These are phyloP conservation scores for Leptinotarsa peninsularis DNA, from an alignment of 2,888 invertebrate genomes.

Conservation along the genomic window DNA sequence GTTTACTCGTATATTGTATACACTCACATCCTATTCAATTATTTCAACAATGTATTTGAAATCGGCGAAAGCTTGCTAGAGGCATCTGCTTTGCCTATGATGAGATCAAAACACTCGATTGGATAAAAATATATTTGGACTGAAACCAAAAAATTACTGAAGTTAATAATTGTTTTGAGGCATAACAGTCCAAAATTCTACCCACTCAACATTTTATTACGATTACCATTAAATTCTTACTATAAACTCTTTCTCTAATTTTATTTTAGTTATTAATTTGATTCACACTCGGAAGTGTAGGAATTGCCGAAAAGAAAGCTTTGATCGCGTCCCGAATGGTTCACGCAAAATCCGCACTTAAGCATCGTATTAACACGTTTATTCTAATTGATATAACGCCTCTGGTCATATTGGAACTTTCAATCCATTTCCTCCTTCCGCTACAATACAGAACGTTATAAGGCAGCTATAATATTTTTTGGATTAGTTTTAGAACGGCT, in stretches of 20 bases:
- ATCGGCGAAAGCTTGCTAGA: too few species aligned
- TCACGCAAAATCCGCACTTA: neutral
- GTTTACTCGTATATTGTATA: too few species aligned
- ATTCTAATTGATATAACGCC: constrained; percentile 5
- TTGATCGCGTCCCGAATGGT: neutral
- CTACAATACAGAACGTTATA: neutral
- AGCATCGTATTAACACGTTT: neutral
- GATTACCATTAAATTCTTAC: neutral
- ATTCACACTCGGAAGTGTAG: neutral
- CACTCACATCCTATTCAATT: too few species aligned
- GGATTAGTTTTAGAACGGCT: too few species aligned
- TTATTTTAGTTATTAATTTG: neutral
- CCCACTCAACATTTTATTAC: too few species aligned
- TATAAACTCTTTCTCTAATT: neutral
- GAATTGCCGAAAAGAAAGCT: neutral
- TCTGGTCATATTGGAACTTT: constrained; percentile 4
- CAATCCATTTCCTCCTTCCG: constrained; percentile 17
- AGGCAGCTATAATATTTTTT: neutral
- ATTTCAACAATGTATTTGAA: too few species aligned
- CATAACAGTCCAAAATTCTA: too few species aligned
- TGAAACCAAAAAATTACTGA: too few species aligned
- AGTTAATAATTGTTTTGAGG: too few species aligned
- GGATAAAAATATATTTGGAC: too few species aligned
- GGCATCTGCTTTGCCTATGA: too few species aligned
- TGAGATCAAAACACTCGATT: too few species aligned